Evolutionary conservation across 2,113 vertebrate species (phyloP), one percentile per base, ranked within the genome.

Genomic region (Tachuris rubrigastra): DNA sequence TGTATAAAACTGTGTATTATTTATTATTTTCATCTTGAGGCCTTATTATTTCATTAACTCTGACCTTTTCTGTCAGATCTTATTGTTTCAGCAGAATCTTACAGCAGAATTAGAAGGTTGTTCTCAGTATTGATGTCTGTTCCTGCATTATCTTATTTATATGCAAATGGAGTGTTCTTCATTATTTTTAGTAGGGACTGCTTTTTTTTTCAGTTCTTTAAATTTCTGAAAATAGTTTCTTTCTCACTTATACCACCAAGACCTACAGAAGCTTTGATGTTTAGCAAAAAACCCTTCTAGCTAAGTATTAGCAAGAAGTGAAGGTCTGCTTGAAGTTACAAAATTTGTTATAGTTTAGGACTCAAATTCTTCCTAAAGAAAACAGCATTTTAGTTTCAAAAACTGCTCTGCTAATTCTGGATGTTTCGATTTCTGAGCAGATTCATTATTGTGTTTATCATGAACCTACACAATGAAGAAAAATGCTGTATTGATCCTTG

Each of bases 41-140:
- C n/a, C 24, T 52, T 82, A 67, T 89, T 71, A 88, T 68, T 91
- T 87, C 62, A 69, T 94, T 83, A 90, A 56, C n/a, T 85, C 35
- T 93, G 88, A 65, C 87, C 79, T 95, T 87, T 85, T 42, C 52
- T 89, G 46, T 85, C 82, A 90, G 50, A n/a, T 85, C 12, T 44
- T 92, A 49, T 33, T 86, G 47, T 53, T 80, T 93, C 53, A 80
- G 27, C 22, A 59, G 76, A 85, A 47, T 67, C 33, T 91, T 74
- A 55, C n/a, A 92, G 17, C 23, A 46, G 71, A 90, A 69, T 68
- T 93, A 69, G 49, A 88, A 49, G 14, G 67, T 88, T 92, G 22
- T 46, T 88, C n/a, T 86, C 27, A 59, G 5, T 62, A 84, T 68
- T 77, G 46, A 55, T 69, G 76, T 37, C 30, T 62, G 13, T 65